Evolutionary conservation across 2,888 invertebrate genomes (phyloP).

Genomic region (Nomada goodeniana): DNA sequence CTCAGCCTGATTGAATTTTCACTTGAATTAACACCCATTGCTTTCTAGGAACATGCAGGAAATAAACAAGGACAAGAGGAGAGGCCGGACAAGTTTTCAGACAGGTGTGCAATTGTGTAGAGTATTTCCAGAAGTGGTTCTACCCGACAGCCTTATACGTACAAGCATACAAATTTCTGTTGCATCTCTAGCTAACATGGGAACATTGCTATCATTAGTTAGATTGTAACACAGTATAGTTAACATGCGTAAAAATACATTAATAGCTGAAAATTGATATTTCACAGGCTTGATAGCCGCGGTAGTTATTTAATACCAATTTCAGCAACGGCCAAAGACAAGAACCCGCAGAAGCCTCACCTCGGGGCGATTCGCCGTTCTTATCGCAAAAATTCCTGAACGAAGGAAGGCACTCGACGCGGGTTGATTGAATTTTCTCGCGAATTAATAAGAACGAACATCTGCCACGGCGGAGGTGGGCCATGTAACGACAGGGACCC

Average conservation of each 20-base stretch:
- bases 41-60: neutral
- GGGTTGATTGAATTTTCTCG: constrained; percentile 51
- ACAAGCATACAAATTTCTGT: neutral
- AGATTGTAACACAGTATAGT: too few relatives aligned
- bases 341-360: too few relatives aligned
- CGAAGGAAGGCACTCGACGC: too few relatives aligned
- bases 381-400: too few relatives aligned
- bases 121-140: constrained; percentile 8
- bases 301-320: too few relatives aligned
- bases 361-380: too few relatives aligned
- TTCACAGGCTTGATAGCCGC: too few relatives aligned
- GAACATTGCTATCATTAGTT: too few relatives aligned
- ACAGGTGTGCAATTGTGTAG: constrained; percentile 18
- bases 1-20: constrained; percentile 19
- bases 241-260: too few relatives aligned
- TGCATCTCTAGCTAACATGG: too few relatives aligned
- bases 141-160: neutral
- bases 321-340: too few relatives aligned
- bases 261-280: too few relatives aligned
- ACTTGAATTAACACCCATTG: neutral
- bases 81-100: constrained; percentile 3
- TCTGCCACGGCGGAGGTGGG: constrained; percentile 16
- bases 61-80: constrained; percentile 5
- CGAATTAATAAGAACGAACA: constrained; percentile 44
- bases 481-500: constrained; percentile 33